Percentiles rank a stretch among this genome's conserved stretches.
phyloP scores from a whole-genome alignment of 1,140 invertebrate species.

The Nasonia longicornis region DNA sequence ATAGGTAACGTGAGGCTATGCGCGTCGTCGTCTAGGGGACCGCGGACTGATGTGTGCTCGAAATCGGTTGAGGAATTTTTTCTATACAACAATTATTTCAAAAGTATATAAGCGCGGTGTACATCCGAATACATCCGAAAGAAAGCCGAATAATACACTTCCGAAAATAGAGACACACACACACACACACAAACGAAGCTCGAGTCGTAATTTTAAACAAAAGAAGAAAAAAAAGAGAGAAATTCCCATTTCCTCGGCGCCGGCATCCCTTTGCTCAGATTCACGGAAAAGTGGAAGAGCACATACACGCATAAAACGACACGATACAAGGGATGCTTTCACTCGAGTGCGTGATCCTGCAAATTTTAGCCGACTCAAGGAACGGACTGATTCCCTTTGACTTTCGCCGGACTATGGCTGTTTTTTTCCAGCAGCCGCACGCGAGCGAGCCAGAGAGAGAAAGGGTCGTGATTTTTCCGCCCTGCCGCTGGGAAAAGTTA shows the following conservation, averaged over 20 bases:
- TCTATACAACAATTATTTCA: too few relatives aligned
- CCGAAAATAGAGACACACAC: too few relatives aligned
- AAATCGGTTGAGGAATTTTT: too few relatives aligned
- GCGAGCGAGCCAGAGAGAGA: background rate
- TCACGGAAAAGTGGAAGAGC: background rate
- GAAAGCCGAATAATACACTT: background rate
- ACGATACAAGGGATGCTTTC: slow-evolving; percentile 7
- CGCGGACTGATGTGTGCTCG: background rate
- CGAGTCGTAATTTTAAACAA: background rate
- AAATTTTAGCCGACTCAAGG: slow-evolving; percentile 34
- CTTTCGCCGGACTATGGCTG: background rate
- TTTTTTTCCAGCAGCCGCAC: background rate
- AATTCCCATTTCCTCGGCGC: background rate
- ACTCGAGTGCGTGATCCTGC: slow-evolving; percentile 35
- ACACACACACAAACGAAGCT: too few relatives aligned
- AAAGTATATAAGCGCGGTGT: background rate
- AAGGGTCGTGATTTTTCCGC: background rate
- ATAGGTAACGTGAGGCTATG: background rate
- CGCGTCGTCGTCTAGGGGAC: background rate
- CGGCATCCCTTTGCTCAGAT: background rate
- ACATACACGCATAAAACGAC: background rate
- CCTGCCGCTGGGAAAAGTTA: background rate
- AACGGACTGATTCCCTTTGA: slow-evolving; percentile 23
- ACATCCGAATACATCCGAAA: too few relatives aligned
- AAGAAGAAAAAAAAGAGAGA: background rate